Percentiles rank a stretch among this genome's conserved stretches.
These are phyloP conservation scores for Isurus oxyrinchus DNA, from an alignment of 2,113 vertebrate genomes.

Conservation along the genomic window DNA sequence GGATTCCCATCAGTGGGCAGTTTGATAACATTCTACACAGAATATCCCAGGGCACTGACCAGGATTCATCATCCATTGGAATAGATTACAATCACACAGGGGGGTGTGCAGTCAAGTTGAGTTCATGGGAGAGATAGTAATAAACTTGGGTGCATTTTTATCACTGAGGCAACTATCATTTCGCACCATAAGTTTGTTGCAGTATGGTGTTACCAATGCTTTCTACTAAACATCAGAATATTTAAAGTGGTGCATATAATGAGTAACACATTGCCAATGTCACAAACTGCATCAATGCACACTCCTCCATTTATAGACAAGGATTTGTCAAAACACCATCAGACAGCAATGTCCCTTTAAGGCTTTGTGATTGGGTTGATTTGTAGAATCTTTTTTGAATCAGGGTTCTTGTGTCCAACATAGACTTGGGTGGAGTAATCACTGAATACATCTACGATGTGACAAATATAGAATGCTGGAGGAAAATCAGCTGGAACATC, in stretches of 20 bases:
- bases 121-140: not conserved
- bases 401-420: not conserved
- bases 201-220: not conserved
- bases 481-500: not conserved
- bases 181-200: not conserved
- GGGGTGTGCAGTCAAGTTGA: not conserved
- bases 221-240: not conserved
- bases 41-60: not conserved
- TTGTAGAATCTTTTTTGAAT: not conserved
- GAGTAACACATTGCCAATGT: not conserved
- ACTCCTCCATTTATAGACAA: not conserved
- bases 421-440: not conserved
- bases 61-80: not conserved
- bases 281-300: not conserved
- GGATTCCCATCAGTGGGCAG: too few species aligned
- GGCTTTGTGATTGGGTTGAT: not conserved
- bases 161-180: not conserved
- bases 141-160: not conserved
- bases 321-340: not conserved
- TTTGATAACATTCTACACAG: too few species aligned
- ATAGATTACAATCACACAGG: not conserved
- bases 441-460: not conserved
- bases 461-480: not conserved
- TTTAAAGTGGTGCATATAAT: not conserved
- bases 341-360: not conserved